Percentiles rank a stretch among this genome's conserved stretches.
phyloP scores from a whole-genome alignment of 1,140 invertebrate species.

The Lordiphosa mommai region DNA sequence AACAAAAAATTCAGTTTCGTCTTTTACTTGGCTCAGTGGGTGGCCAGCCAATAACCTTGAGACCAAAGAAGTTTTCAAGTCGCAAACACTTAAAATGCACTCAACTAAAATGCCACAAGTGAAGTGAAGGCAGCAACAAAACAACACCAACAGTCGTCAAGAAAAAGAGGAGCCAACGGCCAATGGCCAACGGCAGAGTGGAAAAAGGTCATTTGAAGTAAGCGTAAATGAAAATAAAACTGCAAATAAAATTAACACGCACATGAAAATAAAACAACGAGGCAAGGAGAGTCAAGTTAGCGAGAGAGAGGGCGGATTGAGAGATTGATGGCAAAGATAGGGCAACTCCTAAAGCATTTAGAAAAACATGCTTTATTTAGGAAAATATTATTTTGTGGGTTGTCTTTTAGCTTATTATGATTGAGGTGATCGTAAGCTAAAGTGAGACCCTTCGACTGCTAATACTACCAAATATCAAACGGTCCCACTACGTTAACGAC shows the following conservation, averaged over 20 bases:
- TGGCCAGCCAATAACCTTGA: conserved; percentile 40
- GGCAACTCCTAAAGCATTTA: too few relatives aligned
- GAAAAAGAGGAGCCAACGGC: conserved; percentile 10
- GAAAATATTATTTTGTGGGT: too few relatives aligned
- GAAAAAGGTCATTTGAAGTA: conserved; percentile 43
- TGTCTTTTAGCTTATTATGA: too few relatives aligned
- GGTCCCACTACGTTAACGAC: too few relatives aligned
- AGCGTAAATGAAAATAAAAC: conserved; percentile 48
- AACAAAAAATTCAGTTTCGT: conserved; percentile 19
- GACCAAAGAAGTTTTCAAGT: background rate
- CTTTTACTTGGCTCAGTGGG: background rate
- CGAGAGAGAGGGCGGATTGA: background rate
- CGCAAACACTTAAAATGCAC: conserved; percentile 51
- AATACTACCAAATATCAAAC: too few relatives aligned
- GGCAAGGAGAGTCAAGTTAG: background rate
- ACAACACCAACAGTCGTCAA: conserved; percentile 21
- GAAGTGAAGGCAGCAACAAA: conserved; percentile 17
- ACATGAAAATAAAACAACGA: conserved; percentile 32
- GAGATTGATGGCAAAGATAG: background rate
- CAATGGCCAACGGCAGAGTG: conserved; percentile 16
- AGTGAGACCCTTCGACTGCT: too few relatives aligned
- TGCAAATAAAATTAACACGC: conserved; percentile 56
- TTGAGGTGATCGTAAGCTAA: too few relatives aligned
- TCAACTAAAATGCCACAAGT: conserved; percentile 57
- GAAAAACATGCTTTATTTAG: background rate